Base-by-base conservation (phyloP, 2,888 invertebrate genomes). In the Girardia tigrina region DNA sequence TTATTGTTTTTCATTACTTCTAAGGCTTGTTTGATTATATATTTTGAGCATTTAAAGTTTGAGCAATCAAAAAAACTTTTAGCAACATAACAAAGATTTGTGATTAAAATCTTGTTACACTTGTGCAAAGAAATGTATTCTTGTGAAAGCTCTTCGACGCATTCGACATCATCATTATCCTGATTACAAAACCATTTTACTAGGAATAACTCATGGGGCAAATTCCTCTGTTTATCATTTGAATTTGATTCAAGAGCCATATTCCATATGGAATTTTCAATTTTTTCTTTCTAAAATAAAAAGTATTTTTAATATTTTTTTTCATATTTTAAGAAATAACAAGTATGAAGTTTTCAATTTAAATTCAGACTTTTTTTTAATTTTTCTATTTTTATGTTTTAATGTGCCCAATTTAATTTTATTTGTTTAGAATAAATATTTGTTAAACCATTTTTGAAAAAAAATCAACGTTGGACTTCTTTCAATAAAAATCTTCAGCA, bases 151-250 rank as follows among this genome's bases (percentile, higher is more conserved):
- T 56, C 23, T 56, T 56, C n/a, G 4, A 56, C 56, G n/a, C 56
- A 56, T 12, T n/a, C n/a, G 6, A 56, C 4, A n/a, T 56, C 56
- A 23, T 56, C 56, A 2, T 56, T 23, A 20, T 56, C 56, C 2
- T 56, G 56, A n/a, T 56, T 56, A n/a, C 56, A 56, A 8, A 56
- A 56, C 56, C 56, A 56, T 56, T 56, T 56, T n/a, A 56, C 23
- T 56, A 20, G 4, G 6, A 56, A 56, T n/a, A 56, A n/a, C 4
- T 56, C 56, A 20, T 20, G n/a, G n/a, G 56, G 56, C 6, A 56
- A 23, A 56, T 16, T 56, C n/a, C n/a, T 56, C 4, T 4, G 23
- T n/a, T 56, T n/a, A 20, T 56, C 56, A 56, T 56, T 23, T n/a
- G 23, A 56, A 56, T n/a, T 56, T 20, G n/a, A 20, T 56, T 23